A percentile compares a stretch with the other conserved stretches of the same genome.
These are phyloP conservation scores for Leucozona laternaria DNA, from an alignment of 2,888 invertebrate genomes.

Conservation along the genomic window DNA sequence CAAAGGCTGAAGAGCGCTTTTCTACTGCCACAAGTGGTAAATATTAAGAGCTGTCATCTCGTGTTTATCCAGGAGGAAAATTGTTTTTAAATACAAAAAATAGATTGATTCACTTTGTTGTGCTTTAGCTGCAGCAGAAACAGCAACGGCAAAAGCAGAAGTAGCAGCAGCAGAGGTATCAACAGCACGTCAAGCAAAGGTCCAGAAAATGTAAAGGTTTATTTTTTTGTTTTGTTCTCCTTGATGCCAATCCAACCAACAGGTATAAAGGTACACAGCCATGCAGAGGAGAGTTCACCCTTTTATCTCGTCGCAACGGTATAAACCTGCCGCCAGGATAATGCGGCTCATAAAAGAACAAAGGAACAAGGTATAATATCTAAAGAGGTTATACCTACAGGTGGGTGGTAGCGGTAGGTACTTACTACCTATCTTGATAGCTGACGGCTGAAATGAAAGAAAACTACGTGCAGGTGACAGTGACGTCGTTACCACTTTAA, in stretches of 20 bases:
- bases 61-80: constrained; percentile 74
- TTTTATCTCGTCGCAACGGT: constrained; percentile 48
- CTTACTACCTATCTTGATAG: constrained; percentile 2
- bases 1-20: constrained; percentile 53
- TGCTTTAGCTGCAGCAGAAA: constrained; percentile 12
- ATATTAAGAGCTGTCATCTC: constrained; percentile 75
- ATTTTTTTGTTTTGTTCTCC: not conserved
- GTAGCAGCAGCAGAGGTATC: not conserved
- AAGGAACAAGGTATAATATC: constrained; percentile 57
- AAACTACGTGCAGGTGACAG: constrained; percentile 69
- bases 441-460: constrained; percentile 42
- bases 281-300: constrained; percentile 51
- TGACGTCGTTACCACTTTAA: constrained; percentile 64
- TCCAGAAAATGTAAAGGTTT: constrained; percentile 7
- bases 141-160: not conserved
- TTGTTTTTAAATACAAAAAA: constrained; percentile 75
- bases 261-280: constrained; percentile 64
- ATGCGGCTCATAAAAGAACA: constrained; percentile 63
- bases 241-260: constrained; percentile 25
- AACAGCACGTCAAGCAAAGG: constrained; percentile 40
- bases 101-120: constrained; percentile 74
- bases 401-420: constrained; percentile 6
- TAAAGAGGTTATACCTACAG: constrained; percentile 49
- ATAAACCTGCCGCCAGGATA: constrained; percentile 40
- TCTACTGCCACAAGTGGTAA: constrained; percentile 61